Percentiles rank a stretch among this genome's conserved stretches.
Evolutionary conservation across 2,888 invertebrate genomes (phyloP).

Genomic region (Nephrocerus scutellatus): DNA sequence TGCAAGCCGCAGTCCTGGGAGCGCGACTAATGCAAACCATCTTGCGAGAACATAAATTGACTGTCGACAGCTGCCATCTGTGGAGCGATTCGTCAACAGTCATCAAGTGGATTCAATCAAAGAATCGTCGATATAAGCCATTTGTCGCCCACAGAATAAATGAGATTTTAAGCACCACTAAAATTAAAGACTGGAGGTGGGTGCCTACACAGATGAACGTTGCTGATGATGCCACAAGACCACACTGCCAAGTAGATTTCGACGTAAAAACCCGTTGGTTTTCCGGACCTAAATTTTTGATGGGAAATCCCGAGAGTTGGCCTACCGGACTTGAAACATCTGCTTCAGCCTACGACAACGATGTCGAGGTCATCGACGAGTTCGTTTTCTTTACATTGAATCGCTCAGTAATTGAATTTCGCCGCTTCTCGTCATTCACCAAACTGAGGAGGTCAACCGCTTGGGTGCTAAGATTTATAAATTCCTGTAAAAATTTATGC

Average conservation of each 20-base stretch:
- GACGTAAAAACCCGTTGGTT: not conserved
- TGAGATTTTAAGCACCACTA: not conserved
- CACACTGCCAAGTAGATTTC: not conserved
- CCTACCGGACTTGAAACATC: no score
- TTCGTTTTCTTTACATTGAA: no score
- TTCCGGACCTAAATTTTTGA: not conserved
- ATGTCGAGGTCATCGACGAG: no score
- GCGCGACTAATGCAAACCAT: constrained; percentile 9
- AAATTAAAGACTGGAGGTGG: constrained; percentile 21
- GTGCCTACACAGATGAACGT: constrained; percentile 5
- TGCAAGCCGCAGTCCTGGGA: constrained; percentile 12
- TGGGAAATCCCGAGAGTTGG: not conserved
- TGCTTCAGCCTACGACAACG: no score
- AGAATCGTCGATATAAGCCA: constrained; percentile 18
- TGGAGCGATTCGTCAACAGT: constrained; percentile 13
- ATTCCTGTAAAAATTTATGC: no score
- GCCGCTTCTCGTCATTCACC: no score
- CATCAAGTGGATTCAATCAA: constrained; percentile 22
- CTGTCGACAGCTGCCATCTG: not conserved
- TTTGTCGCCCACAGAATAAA: not conserved
- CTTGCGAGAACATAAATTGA: constrained; percentile 3
- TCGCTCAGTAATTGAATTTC: no score
- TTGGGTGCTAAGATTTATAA: no score
- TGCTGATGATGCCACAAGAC: constrained; percentile 10
- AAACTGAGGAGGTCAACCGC: no score